Conservation (phyloP, 1,140 invertebrate species). For the Centruroides vittatus region DNA sequence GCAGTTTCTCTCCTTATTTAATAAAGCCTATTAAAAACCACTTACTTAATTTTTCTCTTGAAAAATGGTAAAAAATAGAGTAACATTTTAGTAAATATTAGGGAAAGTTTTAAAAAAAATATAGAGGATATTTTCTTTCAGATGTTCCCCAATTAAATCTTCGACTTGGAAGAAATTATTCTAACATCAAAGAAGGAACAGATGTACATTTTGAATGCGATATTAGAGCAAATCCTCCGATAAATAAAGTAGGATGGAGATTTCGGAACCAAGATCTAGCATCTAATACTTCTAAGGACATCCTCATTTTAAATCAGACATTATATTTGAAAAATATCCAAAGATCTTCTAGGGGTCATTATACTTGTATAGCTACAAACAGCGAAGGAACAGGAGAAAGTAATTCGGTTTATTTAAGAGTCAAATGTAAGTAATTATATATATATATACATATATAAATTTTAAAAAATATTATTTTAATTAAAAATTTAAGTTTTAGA, state of each 20-base stretch:
- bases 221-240: slow-evolving; percentile 68
- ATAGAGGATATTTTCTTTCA: neutral
- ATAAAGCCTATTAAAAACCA: too few relatives aligned
- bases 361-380: slow-evolving; percentile 77
- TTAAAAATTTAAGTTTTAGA: too few relatives aligned
- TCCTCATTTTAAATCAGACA: slow-evolving; percentile 60
- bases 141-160: slow-evolving; percentile 4
- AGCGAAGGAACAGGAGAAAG: slow-evolving; percentile 75
- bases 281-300: slow-evolving; percentile 53
- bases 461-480: too few relatives aligned
- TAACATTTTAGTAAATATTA: too few relatives aligned
- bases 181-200: slow-evolving; percentile 54
- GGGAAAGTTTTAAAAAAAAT: too few relatives aligned
- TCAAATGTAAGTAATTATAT: slow-evolving; percentile 58
- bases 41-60: too few relatives aligned
- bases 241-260: slow-evolving; percentile 61
- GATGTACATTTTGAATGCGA: slow-evolving; percentile 53
- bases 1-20: too few relatives aligned
- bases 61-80: too few relatives aligned
- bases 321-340: slow-evolving; percentile 23
- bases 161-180: slow-evolving; percentile 32
- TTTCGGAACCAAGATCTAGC: slow-evolving; percentile 49
- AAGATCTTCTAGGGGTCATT: slow-evolving; percentile 28
- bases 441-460: neutral
- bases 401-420: slow-evolving; percentile 60